Percentiles rank a stretch among this genome's conserved stretches.
These are phyloP conservation scores for Lymantria dispar DNA, from an alignment of 2,888 invertebrate species.

Conservation along the genomic window DNA sequence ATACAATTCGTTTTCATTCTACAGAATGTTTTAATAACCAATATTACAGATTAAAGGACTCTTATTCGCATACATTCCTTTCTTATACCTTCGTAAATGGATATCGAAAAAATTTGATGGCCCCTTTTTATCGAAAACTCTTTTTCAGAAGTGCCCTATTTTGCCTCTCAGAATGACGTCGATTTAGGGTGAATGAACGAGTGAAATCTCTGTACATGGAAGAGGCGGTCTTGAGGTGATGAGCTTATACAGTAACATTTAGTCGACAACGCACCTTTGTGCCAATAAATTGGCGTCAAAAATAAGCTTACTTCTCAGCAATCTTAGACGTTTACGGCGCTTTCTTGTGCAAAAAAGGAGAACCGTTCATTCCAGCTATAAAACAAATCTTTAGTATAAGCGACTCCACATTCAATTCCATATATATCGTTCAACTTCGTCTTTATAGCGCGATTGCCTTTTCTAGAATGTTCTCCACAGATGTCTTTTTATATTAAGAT, in stretches of 20 bases:
- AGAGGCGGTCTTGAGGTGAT: conserved; percentile 76
- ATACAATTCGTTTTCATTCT: too few species aligned
- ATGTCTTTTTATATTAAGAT: conserved; percentile 5
- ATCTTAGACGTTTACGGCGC: conserved; percentile 41
- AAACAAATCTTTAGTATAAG: conserved; percentile 34
- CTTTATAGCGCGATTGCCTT: conserved; percentile 26
- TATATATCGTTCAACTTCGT: conserved; percentile 28
- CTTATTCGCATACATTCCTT: conserved; percentile 68
- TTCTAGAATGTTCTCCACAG: conserved; percentile 8
- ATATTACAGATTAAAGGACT: conserved; percentile 70
- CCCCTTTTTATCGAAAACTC: conserved; percentile 72
- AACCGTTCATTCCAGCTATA: conserved; percentile 34
- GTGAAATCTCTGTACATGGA: conserved; percentile 76
- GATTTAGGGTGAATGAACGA: conserved; percentile 81
- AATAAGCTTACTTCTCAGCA: conserved; percentile 53
- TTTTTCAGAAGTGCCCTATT: conserved; percentile 72
- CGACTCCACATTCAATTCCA: conserved; percentile 31
- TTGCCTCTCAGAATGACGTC: conserved; percentile 75
- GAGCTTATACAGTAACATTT: conserved; percentile 74
- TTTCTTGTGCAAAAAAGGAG: conserved; percentile 32
- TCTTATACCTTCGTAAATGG: conserved; percentile 75
- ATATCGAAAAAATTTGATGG: conserved; percentile 76
- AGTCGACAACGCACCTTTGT: conserved; percentile 73
- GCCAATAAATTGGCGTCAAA: conserved; percentile 67
- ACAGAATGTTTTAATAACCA: conserved; percentile 56